Evolutionary conservation across 2,888 invertebrate species (phyloP).

Genomic region (Apamea monoglypha): DNA sequence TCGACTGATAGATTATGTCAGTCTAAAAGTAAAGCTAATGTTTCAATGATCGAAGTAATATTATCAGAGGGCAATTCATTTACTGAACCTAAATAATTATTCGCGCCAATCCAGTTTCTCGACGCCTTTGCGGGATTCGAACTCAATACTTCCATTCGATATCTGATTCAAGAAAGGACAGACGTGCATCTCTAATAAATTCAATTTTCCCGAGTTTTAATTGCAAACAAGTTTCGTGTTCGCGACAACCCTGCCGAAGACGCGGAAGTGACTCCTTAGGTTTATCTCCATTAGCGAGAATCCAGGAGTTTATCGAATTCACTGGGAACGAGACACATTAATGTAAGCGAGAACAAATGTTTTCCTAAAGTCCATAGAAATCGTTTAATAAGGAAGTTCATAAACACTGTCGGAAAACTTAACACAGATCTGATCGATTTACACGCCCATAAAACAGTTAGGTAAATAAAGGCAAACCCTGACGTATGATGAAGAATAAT

Average conservation of each 20-base stretch:
- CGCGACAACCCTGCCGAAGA: slow-evolving; percentile 53
- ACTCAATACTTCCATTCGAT: slow-evolving; percentile 59
- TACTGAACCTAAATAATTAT: slow-evolving; percentile 46
- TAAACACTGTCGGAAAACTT: neutral
- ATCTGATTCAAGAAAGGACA: slow-evolving; percentile 64
- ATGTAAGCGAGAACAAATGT: slow-evolving; percentile 25
- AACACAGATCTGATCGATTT: neutral
- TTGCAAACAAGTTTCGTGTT: slow-evolving; percentile 65
- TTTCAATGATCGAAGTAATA: slow-evolving; percentile 29
- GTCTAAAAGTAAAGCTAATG: slow-evolving; percentile 39
- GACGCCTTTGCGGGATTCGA: slow-evolving; percentile 40
- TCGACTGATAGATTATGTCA: neutral
- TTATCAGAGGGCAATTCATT: slow-evolving; percentile 39
- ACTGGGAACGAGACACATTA: slow-evolving; percentile 29
- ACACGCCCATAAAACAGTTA: slow-evolving; percentile 9
- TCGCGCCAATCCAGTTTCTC: slow-evolving; percentile 51
- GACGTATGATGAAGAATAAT: neutral
- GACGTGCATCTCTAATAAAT: slow-evolving; percentile 61
- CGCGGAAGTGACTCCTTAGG: slow-evolving; percentile 59
- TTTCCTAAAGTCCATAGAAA: slow-evolving; percentile 6
- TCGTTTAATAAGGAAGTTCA: slow-evolving; percentile 15
- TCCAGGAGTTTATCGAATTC: slow-evolving; percentile 61
- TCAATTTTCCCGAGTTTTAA: slow-evolving; percentile 65
- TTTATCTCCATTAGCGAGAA: slow-evolving; percentile 66
- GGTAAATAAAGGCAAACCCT: neutral